Evolutionary conservation across 1,140 invertebrate genomes (phyloP), one percentile per base, ranked within the genome.

Genomic region (Monomorium pharaonis): DNA sequence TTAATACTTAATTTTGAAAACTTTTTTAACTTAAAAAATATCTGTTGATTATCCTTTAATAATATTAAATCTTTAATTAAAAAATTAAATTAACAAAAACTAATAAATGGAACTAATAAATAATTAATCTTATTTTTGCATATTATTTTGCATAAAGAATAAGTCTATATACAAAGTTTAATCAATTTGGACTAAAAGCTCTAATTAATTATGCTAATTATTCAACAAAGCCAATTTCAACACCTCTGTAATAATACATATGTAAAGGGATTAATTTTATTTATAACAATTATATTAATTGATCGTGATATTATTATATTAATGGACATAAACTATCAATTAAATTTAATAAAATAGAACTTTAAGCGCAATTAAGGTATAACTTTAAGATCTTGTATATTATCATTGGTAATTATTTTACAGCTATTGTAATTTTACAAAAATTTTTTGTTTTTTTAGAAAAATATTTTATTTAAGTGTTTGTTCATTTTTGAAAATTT

Each of bases 181-280:
- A 21, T 21, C 4, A 21, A 16, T 65, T 4, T 42, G 7, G 0
- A 58, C 21, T 30, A 42, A 65, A 65, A 16, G 16, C n/a, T 30
- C n/a, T 37, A 14, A 21, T 65, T 37, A 3, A 7, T 10, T 1
- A 12, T 63, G 10, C 0, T 21, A 65, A 65, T 65, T 65, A 21
- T 21, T 30, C 14, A 16, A 60, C 10, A 58, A 27, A 58, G 27
- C 56, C 9, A 5, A 30, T 30, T 30, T 30, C 6, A 60, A 60
- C 27, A 14, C 6, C 69, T 51, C 18, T 7, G 4, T 37, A 37
- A 27, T 24, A 5, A 49, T 63, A 44, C 47, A 49, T 30, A 51
- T 7, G 1, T 65, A 65, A n/a, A 51, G n/a, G n/a, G 12, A 77
- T 86, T 85, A 85, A 69, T 72, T 56, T 33, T 44, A 10, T 74